Percentiles rank a stretch among this genome's conserved stretches.
These are phyloP conservation scores for Blomia tropicalis DNA, from an alignment of 2,888 invertebrate genomes.

Conservation along the genomic window DNA sequence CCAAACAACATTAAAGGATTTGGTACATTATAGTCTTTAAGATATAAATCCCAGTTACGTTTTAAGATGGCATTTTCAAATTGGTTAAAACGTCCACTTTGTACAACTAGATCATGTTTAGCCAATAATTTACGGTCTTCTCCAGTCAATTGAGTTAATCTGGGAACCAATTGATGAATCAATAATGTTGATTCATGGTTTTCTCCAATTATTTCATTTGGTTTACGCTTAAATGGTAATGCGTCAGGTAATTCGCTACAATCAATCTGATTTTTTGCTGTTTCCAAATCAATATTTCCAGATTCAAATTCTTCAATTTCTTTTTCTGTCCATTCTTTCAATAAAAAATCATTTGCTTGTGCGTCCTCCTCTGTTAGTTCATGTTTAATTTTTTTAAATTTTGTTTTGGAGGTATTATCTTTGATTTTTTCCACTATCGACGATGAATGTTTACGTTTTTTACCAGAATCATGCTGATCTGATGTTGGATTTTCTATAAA, in stretches of 20 bases:
- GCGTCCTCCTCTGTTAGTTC: no score
- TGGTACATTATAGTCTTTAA: constrained; percentile 5
- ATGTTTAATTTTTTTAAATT: neutral
- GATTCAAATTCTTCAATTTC: neutral
- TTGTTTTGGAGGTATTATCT: neutral
- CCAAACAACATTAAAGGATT: neutral
- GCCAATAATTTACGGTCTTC: neutral
- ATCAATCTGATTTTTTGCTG: no score
- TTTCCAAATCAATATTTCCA: neutral
- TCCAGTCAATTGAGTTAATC: neutral
- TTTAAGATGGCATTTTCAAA: neutral
- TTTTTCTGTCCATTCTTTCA: no score
- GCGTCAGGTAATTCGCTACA: no score
- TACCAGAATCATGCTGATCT: no score
- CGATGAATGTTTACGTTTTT: no score
- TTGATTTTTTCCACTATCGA: no score
- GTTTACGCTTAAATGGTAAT: neutral
- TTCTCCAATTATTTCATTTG: neutral
- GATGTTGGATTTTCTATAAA: no score
- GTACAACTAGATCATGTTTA: neutral
- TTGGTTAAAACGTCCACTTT: neutral
- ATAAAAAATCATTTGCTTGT: no score
- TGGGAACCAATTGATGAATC: neutral
- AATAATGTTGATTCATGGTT: neutral
- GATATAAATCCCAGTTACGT: neutral